These are phyloP conservation scores for Drosophila lini DNA, from an alignment of 1,140 invertebrate genomes.

Conservation along the genomic window DNA sequence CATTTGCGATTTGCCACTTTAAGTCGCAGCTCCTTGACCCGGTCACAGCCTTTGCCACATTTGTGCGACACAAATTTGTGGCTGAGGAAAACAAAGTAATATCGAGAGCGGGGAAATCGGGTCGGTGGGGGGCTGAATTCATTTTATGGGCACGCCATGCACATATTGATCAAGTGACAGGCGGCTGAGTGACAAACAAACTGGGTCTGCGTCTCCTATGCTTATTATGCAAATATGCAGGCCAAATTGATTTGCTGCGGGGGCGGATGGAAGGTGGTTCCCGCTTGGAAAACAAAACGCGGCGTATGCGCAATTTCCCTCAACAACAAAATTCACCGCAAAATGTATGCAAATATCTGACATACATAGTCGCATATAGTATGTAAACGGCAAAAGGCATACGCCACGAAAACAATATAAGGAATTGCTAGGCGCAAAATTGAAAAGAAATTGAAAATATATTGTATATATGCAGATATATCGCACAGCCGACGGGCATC, in stretches of 20 bases:
- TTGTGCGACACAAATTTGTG: constrained; percentile 72
- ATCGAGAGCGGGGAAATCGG: background rate
- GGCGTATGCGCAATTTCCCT: constrained; percentile 75
- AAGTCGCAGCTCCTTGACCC: constrained; percentile 64
- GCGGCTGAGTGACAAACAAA: constrained; percentile 80
- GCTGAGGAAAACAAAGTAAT: constrained; percentile 75
- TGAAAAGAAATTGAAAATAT: constrained; percentile 67
- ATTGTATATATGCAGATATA: constrained; percentile 59
- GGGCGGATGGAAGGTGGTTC: constrained; percentile 17
- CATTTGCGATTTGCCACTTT: constrained; percentile 62
- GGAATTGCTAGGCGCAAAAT: constrained; percentile 68
- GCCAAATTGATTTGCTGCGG: constrained; percentile 68
- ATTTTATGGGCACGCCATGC: constrained; percentile 79
- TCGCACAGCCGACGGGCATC: constrained; percentile 61
- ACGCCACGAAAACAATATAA: constrained; percentile 78
- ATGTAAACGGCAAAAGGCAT: constrained; percentile 38
- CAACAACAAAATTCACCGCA: constrained; percentile 49
- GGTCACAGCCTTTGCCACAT: constrained; percentile 54
- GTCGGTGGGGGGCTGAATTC: constrained; percentile 15
- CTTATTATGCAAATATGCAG: constrained; percentile 80
- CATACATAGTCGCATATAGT: constrained; percentile 18
- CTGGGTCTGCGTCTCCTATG: constrained; percentile 53
- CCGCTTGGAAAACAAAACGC: constrained; percentile 72
- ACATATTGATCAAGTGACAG: constrained; percentile 82
- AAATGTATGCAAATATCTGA: constrained; percentile 79